phyloP scores from a whole-genome alignment of 2,797 vertebrate species.

The Coreius guichenoti region DNA sequence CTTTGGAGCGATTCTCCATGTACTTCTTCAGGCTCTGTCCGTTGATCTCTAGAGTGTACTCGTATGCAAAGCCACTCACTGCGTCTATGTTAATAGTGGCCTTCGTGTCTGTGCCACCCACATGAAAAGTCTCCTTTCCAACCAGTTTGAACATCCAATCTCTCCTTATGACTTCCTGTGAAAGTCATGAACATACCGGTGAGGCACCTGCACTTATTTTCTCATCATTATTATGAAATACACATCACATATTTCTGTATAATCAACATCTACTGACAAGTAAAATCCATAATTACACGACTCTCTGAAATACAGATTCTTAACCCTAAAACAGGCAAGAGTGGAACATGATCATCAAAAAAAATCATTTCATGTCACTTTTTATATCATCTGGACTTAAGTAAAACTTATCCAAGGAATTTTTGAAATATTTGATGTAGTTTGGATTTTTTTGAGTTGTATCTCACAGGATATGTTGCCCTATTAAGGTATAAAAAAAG shows the following conservation, averaged over 20 bases:
- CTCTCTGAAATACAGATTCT: background rate
- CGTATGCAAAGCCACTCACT: constrained; percentile 91
- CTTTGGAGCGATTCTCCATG: constrained; percentile 94
- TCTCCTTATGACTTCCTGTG: constrained; percentile 88
- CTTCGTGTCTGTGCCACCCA: constrained; percentile 88
- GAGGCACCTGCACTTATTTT: constrained; percentile 2
- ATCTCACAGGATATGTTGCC: background rate
- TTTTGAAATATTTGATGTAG: background rate
- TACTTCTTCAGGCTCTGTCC: constrained; percentile 95
- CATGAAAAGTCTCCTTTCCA: constrained; percentile 92
- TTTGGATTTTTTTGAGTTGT: background rate
- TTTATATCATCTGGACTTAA: background rate
- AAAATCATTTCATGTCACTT: background rate
- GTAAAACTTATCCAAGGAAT: background rate
- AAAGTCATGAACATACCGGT: background rate
- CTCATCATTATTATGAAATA: background rate
- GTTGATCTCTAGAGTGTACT: constrained; percentile 96
- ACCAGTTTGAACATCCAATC: constrained; percentile 99
- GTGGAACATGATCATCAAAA: background rate
- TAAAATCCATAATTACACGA: background rate
- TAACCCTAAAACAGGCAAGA: background rate
- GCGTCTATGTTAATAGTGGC: constrained; percentile 97
- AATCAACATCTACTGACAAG: background rate
- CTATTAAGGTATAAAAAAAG: background rate
- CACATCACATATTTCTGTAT: background rate